These are phyloP conservation scores for Dermolepida albohirtum DNA, from an alignment of 2,888 invertebrate species.

Conservation along the genomic window DNA sequence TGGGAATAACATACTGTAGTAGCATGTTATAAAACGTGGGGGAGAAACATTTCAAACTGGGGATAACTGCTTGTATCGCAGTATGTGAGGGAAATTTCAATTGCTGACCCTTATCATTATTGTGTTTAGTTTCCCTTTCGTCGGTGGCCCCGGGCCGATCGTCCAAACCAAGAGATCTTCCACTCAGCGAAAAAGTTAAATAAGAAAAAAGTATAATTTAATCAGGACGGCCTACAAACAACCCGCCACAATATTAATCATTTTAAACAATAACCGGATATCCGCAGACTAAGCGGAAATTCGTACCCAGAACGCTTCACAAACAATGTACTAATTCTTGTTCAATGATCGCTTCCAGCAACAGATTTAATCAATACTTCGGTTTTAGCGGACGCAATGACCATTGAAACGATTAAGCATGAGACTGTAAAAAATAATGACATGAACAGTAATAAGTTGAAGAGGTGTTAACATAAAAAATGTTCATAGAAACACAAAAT, in stretches of 20 bases:
- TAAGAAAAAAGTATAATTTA: constrained; percentile 25
- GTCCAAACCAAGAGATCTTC: constrained; percentile 31
- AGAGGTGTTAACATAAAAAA: no score
- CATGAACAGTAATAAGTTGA: no score
- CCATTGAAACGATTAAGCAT: no score
- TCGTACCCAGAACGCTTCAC: background rate
- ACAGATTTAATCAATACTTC: no score
- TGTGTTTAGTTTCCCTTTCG: constrained; percentile 55
- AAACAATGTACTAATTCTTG: no score
- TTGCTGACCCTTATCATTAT: constrained; percentile 61
- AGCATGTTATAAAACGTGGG: constrained; percentile 33
- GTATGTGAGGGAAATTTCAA: constrained; percentile 58
- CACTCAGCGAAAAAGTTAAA: constrained; percentile 35
- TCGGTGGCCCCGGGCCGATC: constrained; percentile 42
- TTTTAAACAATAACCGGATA: constrained; percentile 26
- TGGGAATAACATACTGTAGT: background rate
- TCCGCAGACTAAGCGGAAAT: constrained; percentile 18
- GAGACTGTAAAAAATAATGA: no score
- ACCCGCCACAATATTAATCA: constrained; percentile 19
- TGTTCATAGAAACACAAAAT: no score
- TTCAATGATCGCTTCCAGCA: no score
- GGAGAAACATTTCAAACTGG: constrained; percentile 37
- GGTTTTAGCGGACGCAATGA: no score
- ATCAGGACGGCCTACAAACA: constrained; percentile 18
- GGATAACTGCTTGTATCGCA: constrained; percentile 53